A percentile compares a stretch with the other conserved stretches of the same genome.
These are phyloP conservation scores for Okapia johnstoni DNA, from an alignment of 2,113 vertebrate species.

Conservation along the genomic window DNA sequence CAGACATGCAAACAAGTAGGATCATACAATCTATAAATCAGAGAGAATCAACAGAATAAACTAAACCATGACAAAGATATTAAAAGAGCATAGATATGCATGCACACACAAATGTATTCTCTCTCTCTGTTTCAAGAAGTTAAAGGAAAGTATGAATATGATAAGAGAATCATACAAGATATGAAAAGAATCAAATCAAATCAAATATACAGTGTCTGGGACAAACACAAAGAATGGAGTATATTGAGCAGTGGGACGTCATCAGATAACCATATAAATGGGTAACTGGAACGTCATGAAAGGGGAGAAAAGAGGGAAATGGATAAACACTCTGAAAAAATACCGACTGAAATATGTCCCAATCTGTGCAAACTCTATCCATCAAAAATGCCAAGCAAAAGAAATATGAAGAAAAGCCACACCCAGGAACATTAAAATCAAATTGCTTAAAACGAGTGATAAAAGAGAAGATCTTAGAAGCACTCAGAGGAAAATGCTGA, in stretches of 20 bases:
- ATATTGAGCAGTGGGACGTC: neutral
- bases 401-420: neutral
- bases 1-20: neutral
- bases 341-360: neutral
- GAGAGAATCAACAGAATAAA: neutral
- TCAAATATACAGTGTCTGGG: neutral
- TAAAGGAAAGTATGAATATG: neutral
- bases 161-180: neutral
- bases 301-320: neutral
- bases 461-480: neutral
- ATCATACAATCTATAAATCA: neutral
- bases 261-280: neutral
- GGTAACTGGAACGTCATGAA: neutral
- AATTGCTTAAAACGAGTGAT: neutral
- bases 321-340: neutral
- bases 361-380: neutral
- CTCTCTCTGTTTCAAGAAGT: neutral
- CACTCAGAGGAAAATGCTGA: neutral
- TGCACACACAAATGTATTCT: neutral
- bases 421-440: neutral
- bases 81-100: neutral
- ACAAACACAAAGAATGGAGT: neutral
- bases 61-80: neutral
- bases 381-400: neutral
- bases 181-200: neutral